Percentiles rank a stretch among this genome's conserved stretches.
These are phyloP conservation scores for Calliopsis andreniformis DNA, from an alignment of 1,140 invertebrate genomes.

Conservation along the genomic window DNA sequence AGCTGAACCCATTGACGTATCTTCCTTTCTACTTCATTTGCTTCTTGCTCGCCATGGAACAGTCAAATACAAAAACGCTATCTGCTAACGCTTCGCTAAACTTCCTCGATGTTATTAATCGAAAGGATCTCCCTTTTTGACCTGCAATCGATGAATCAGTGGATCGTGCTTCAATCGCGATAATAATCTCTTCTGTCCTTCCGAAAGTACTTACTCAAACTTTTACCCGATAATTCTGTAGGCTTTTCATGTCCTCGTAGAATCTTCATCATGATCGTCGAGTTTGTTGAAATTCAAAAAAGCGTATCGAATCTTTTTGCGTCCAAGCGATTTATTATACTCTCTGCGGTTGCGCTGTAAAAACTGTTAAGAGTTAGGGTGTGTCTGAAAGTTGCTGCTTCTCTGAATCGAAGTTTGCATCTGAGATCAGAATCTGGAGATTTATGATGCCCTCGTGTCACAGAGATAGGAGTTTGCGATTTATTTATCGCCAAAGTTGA, in stretches of 20 bases:
- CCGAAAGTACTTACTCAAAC: not conserved
- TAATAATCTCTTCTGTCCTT: not conserved
- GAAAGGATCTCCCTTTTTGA: not conserved
- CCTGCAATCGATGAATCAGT: not conserved
- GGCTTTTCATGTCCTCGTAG: too few relatives aligned
- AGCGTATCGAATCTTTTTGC: too few relatives aligned
- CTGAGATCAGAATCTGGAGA: slow-evolving; percentile 23
- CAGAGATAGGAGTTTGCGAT: not conserved
- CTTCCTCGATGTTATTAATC: slow-evolving; percentile 5
- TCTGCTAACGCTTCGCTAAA: slow-evolving; percentile 34
- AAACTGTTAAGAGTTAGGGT: not conserved
- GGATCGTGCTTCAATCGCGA: not conserved
- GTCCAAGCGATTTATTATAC: too few relatives aligned
- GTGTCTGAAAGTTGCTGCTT: not conserved
- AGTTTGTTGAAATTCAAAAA: too few relatives aligned
- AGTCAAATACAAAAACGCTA: slow-evolving; percentile 21
- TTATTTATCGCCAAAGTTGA: slow-evolving; percentile 20
- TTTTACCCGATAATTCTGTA: not conserved
- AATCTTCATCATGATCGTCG: too few relatives aligned
- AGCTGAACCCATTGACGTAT: not conserved
- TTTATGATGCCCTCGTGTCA: slow-evolving; percentile 20
- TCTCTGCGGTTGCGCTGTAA: not conserved
- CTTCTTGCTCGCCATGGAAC: not conserved
- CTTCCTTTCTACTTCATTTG: slow-evolving; percentile 35
- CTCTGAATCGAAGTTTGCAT: not conserved